Evolutionary conservation across 2,888 invertebrate species (phyloP).

Genomic region (Tinea trinotella): DNA sequence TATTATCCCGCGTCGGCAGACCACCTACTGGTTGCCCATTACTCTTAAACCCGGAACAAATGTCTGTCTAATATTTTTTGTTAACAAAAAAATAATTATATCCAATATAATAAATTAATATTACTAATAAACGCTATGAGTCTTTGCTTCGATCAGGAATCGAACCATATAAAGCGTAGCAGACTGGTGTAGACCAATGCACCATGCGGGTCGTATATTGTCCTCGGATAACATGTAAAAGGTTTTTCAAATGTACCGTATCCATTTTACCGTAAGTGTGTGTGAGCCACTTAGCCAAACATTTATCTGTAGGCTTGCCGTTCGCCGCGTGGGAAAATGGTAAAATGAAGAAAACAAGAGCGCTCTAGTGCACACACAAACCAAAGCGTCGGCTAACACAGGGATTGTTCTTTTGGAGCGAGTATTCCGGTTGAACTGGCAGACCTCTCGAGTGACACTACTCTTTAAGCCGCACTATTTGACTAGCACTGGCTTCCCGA

Average conservation of each 20-base stretch:
- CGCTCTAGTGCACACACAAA: slow-evolving; percentile 14
- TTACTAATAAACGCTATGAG: too few species aligned
- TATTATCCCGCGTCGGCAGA: too few species aligned
- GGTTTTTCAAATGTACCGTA: not conserved
- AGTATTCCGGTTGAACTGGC: slow-evolving; percentile 30
- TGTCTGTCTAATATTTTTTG: too few species aligned
- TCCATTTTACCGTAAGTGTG: not conserved
- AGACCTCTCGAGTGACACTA: slow-evolving; percentile 22
- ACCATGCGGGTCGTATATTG: too few species aligned
- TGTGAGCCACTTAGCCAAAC: slow-evolving; percentile 13
- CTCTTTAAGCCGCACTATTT: slow-evolving; percentile 16
- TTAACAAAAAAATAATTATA: too few species aligned
- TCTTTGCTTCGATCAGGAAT: too few species aligned
- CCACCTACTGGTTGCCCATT: too few species aligned
- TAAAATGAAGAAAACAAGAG: slow-evolving; percentile 14
- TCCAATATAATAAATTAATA: too few species aligned
- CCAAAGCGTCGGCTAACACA: slow-evolving; percentile 32
- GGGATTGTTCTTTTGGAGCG: slow-evolving; percentile 33
- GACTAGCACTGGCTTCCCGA: slow-evolving; percentile 4
- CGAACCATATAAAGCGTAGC: too few species aligned
- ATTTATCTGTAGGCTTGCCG: slow-evolving; percentile 3
- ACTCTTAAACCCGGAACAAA: too few species aligned
- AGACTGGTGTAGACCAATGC: too few species aligned
- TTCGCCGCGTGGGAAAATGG: slow-evolving; percentile 6
- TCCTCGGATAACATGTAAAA: not conserved